Percentiles rank a stretch among this genome's conserved stretches.
Evolutionary conservation across 2,113 vertebrate genomes (phyloP).

Genomic region (Miniopterus natalensis): DNA sequence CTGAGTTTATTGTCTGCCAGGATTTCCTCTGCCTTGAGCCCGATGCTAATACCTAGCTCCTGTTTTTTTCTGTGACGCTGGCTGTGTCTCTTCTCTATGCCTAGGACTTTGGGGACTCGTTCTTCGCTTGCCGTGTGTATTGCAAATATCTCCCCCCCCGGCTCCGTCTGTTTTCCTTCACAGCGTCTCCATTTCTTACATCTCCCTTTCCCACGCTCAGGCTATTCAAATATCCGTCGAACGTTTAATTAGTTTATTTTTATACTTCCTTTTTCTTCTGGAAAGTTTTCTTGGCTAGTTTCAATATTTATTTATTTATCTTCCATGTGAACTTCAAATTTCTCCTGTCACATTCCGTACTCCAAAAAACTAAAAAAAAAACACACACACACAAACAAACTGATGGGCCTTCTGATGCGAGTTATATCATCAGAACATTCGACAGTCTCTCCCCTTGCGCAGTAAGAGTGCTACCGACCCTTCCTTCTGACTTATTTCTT

Average conservation of each 20-base stretch:
- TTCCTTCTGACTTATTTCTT: neutral
- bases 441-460: neutral
- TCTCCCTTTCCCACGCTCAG: neutral
- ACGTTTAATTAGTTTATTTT: constrained; percentile 51
- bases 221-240: neutral
- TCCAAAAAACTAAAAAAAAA: neutral
- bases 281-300: constrained; percentile 36
- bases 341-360: neutral
- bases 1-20: neutral
- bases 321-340: constrained; percentile 33
- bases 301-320: constrained; percentile 61
- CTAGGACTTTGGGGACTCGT: neutral
- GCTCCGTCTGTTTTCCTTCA: neutral
- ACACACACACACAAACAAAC: neutral
- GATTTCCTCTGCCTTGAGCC: neutral
- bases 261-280: constrained; percentile 27
- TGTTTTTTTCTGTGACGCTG: neutral
- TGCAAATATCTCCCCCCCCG: neutral
- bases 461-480: neutral
- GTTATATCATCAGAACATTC: neutral
- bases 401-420: neutral
- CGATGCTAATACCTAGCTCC: neutral
- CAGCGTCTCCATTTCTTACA: neutral
- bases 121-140: neutral
- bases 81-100: neutral